phyloP scores from a whole-genome alignment of 2,888 invertebrate species.

The Eucera pruinosa region DNA sequence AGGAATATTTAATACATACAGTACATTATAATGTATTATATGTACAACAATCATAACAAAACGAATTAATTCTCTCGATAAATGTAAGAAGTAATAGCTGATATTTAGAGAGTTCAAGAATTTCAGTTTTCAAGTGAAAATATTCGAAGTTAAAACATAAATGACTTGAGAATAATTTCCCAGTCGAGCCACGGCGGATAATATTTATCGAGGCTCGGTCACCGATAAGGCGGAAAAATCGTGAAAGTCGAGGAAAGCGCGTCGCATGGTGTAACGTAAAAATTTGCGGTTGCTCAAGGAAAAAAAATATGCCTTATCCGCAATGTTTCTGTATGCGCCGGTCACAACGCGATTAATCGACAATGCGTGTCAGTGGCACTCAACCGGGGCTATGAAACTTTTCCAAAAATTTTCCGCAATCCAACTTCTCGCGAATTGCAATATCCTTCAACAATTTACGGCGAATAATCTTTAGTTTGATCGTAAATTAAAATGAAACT shows the following conservation, averaged over 20 bases:
- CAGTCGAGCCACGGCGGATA: background rate
- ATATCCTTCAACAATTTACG: background rate
- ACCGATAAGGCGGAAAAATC: slow-evolving; percentile 14
- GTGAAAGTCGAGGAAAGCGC: slow-evolving; percentile 16
- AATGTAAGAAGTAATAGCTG: background rate
- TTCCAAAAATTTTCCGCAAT: slow-evolving; percentile 20
- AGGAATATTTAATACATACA: too few relatives aligned
- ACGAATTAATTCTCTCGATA: background rate
- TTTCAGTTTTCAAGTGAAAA: too few relatives aligned
- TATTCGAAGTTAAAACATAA: background rate
- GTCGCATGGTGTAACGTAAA: slow-evolving; percentile 24
- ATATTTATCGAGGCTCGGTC: background rate
- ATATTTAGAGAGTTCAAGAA: background rate
- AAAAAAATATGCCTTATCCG: slow-evolving; percentile 36
- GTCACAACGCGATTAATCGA: slow-evolving; percentile 57
- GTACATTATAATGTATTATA: too few relatives aligned
- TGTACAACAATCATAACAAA: background rate
- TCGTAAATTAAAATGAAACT: background rate
- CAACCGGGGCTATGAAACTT: slow-evolving; percentile 24
- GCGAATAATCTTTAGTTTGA: background rate
- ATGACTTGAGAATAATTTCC: background rate
- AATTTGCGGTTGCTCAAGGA: slow-evolving; percentile 24
- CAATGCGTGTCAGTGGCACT: slow-evolving; percentile 55
- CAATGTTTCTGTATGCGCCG: slow-evolving; percentile 38
- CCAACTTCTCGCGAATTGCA: background rate